phyloP scores from a whole-genome alignment of 1,140 invertebrate species.

The Drosophila mojavensis region DNA sequence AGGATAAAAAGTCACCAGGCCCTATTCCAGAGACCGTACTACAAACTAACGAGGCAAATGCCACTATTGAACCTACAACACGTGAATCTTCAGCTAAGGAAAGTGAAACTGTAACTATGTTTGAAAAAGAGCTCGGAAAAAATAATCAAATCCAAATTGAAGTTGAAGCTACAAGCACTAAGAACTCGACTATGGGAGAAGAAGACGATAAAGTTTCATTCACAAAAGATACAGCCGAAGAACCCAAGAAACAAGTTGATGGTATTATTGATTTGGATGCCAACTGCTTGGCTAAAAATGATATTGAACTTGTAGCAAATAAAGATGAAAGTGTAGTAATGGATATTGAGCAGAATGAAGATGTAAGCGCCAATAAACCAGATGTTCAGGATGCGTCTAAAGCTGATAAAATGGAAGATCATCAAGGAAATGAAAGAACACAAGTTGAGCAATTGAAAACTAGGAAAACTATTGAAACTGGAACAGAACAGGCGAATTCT shows the following conservation, averaged over 20 bases:
- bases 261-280: conserved; percentile 5
- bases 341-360: background rate
- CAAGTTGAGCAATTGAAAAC: background rate
- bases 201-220: background rate
- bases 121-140: background rate
- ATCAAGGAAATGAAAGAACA: background rate
- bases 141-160: background rate
- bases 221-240: background rate
- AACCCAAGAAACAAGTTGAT: background rate
- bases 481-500: background rate
- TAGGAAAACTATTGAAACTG: background rate
- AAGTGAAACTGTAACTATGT: too few relatives aligned
- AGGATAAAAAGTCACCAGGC: background rate
- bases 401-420: background rate
- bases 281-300: background rate
- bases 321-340: background rate
- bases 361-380: background rate
- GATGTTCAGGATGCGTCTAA: background rate
- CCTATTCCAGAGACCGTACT: background rate
- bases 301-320: background rate
- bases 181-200: background rate
- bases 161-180: background rate
- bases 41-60: background rate
- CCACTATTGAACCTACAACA: background rate
- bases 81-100: background rate